Evolutionary conservation across 2,888 invertebrate species (phyloP).

Genomic region (Lissocephala sabroskyi): DNA sequence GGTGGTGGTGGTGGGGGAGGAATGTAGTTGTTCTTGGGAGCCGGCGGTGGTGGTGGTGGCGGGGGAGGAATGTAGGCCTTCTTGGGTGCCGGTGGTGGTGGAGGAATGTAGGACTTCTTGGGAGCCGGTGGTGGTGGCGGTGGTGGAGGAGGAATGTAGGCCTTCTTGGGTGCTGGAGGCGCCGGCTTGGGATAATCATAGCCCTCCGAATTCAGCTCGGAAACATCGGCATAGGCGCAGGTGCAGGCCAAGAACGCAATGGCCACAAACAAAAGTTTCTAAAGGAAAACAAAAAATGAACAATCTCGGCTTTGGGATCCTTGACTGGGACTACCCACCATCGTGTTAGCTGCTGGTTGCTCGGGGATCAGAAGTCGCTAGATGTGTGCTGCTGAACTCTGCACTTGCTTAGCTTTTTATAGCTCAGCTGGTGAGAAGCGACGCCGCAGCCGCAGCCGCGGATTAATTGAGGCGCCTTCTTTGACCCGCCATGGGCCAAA

Average conservation of each 20-base stretch:
- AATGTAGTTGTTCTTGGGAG: slow-evolving; percentile 21
- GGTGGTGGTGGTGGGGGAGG: slow-evolving; percentile 28
- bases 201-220: slow-evolving; percentile 37
- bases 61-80: slow-evolving; percentile 40
- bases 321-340: too few species aligned
- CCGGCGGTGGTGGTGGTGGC: slow-evolving; percentile 14
- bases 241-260: slow-evolving; percentile 49
- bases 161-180: slow-evolving; percentile 26
- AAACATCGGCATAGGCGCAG: slow-evolving; percentile 19
- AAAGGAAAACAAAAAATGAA: neutral
- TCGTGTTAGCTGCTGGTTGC: slow-evolving; percentile 30
- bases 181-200: slow-evolving; percentile 54
- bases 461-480: too few species aligned
- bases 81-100: slow-evolving; percentile 31
- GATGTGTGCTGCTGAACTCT: slow-evolving; percentile 47
- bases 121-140: slow-evolving; percentile 51
- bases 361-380: slow-evolving; percentile 34
- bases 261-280: slow-evolving; percentile 51
- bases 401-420: slow-evolving; percentile 42
- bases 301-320: too few species aligned
- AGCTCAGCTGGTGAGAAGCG: slow-evolving; percentile 21
- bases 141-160: slow-evolving; percentile 17
- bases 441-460: too few species aligned
- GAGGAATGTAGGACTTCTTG: slow-evolving; percentile 43
- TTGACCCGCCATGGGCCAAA: too few species aligned